Conservation (phyloP, 2,113 vertebrate species). For the Urocolius indicus region DNA sequence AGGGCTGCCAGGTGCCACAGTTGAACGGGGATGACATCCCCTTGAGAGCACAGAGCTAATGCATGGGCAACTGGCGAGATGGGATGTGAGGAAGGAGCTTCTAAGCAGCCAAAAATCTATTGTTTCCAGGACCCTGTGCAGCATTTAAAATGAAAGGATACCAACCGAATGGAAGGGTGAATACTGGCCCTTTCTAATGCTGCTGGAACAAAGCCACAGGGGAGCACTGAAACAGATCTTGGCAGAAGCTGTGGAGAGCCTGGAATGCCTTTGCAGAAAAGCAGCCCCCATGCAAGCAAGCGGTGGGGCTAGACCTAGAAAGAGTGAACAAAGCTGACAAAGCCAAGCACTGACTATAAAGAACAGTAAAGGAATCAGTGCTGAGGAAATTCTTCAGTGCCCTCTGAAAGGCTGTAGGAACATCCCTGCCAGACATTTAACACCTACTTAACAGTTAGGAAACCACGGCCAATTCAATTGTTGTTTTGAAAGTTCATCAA, state of each 20-base stretch:
- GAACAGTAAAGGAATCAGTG: fast-evolving
- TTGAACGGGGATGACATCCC: not conserved
- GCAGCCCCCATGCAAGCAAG: not conserved
- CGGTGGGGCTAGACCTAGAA: fast-evolving
- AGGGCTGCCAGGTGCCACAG: not conserved
- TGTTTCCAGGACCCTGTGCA: not conserved
- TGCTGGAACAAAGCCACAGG: not conserved
- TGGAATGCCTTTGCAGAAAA: not conserved
- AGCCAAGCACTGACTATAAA: not conserved
- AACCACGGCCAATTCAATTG: not conserved
- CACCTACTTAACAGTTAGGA: not conserved
- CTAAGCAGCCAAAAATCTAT: not conserved
- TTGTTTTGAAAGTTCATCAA: not conserved
- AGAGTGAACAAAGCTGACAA: not conserved
- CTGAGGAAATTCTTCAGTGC: not conserved
- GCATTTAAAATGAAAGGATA: not conserved
- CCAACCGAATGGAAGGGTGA: not conserved
- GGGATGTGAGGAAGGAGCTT: not conserved
- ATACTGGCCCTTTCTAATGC: not conserved
- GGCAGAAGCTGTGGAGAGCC: not conserved
- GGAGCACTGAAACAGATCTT: not conserved
- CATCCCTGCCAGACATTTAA: not conserved
- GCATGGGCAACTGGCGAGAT: not conserved
- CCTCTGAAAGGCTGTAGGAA: not conserved
- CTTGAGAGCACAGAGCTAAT: fast-evolving